Evolutionary conservation across 2,888 invertebrate species (phyloP), one percentile per base, ranked within the genome.

Genomic region (Congeria kusceri): DNA sequence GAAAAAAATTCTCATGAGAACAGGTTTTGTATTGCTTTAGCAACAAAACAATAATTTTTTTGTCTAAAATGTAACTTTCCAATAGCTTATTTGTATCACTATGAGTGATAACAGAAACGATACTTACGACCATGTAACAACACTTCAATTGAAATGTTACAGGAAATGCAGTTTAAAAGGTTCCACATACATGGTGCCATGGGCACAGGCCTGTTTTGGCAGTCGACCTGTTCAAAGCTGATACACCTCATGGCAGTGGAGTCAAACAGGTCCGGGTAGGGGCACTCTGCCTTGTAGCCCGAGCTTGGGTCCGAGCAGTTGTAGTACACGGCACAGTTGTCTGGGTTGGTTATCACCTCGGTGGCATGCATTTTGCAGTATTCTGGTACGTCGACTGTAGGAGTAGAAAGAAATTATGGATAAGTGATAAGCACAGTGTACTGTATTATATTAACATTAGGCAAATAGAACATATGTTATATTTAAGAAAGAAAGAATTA

Each of bases 181-280:
- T 18, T 23, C n/a, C 39, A 77, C 81, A 75, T 78, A 87, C 87
- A 87, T 28, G 86, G 87, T 4, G 83, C 78, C 68, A 77, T 75
- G 3, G 84, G 81, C 59, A 84, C 86, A n/a, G 78, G 83, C 66
- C 86, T 73, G 13, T 29, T 53, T 29, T 67, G 47, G 74, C 87
- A 87, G 7, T 53, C 28, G 5, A 85, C 85, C 29, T 75, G 53
- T 1, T 62, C 57, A 44, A 80, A 80, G 47, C 71, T 64, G 28
- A 25, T 39, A 39, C 80, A 80, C 15, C 47, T 39, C 63, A 64
- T 63, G 32, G 64, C 49, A 11, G 62, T 72, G 1, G 44, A 25
- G 46, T 86, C 85, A 72, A 79, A 86, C 27, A 87, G 68, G 46
- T 86, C 82, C 11, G 86, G 86, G 32, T 86, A 86, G 0, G 47